These are phyloP conservation scores for Oostethus manadensis DNA, from an alignment of 2,113 vertebrate species.

Conservation along the genomic window DNA sequence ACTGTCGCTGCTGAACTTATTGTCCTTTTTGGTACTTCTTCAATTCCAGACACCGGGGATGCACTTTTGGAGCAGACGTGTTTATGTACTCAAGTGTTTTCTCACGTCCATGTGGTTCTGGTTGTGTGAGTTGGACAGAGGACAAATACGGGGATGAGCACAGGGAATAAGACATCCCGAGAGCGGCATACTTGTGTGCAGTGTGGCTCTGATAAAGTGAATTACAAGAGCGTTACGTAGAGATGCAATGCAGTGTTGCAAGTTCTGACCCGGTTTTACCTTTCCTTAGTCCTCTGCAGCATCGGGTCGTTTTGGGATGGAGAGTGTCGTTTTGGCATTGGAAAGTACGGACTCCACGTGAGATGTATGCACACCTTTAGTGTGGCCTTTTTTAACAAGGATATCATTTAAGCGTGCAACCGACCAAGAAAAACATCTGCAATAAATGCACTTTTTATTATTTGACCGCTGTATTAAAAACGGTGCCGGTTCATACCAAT, in stretches of 20 bases:
- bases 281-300: conserved; percentile 7
- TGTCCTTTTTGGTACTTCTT: conserved; percentile 15
- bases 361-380: conserved; percentile 30
- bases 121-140: conserved; percentile 51
- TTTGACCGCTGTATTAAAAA: no score
- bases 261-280: conserved; percentile 6
- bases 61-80: conserved; percentile 24
- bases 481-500: no score
- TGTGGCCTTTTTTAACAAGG: conserved; percentile 23
- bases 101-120: conserved; percentile 53
- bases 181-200: conserved; percentile 14
- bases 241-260: conserved; percentile 18
- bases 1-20: conserved; percentile 22
- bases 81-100: conserved; percentile 55
- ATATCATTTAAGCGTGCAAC: conserved; percentile 23
- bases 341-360: conserved; percentile 18
- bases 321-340: conserved; percentile 26
- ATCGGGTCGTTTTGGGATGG: conserved; percentile 35
- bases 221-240: conserved; percentile 14
- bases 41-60: conserved; percentile 13
- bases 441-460: neutral
- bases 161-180: neutral
- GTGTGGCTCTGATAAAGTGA: conserved; percentile 24
- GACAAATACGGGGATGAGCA: conserved; percentile 30
- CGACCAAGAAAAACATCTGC: conserved; percentile 38